Percentiles rank a stretch among this genome's conserved stretches.
Evolutionary conservation across 37 sponge, comb jelly and placozoan genomes (phyloP).

Genomic region (Axinella damicornis): DNA sequence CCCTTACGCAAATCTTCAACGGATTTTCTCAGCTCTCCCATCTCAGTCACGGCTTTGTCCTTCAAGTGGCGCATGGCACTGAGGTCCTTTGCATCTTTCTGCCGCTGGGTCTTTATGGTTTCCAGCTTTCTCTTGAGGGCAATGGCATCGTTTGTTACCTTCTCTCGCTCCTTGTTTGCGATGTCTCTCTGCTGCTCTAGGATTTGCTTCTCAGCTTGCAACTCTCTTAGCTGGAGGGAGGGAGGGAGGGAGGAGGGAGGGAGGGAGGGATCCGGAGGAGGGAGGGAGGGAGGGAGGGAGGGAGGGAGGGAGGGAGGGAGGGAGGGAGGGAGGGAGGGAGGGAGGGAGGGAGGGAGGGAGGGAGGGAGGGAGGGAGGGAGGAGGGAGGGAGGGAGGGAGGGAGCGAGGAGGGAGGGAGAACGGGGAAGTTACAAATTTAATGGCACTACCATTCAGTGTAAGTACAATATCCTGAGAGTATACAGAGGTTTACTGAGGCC

Average conservation of each 20-base stretch:
- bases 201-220: constrained; percentile 66
- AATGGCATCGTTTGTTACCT: constrained; percentile 43
- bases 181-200: constrained; percentile 60
- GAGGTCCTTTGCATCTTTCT: constrained; percentile 80
- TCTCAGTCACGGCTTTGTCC: constrained; percentile 46
- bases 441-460: not conserved
- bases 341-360: too few species aligned
- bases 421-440: not conserved
- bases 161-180: constrained; percentile 60
- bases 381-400: not conserved
- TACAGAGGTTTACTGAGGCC: not conserved
- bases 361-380: not conserved
- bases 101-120: constrained; percentile 59
- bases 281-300: not conserved
- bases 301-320: too few species aligned
- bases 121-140: constrained; percentile 76
- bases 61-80: constrained; percentile 49
- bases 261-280: not conserved
- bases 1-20: constrained; percentile 9
- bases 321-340: too few species aligned
- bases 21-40: constrained; percentile 10
- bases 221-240: constrained; percentile 3
- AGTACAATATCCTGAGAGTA: not conserved
- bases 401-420: not conserved
- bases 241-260: not conserved